These are phyloP conservation scores for Horisme vitalbata DNA, from an alignment of 2,888 invertebrate genomes.

Conservation along the genomic window DNA sequence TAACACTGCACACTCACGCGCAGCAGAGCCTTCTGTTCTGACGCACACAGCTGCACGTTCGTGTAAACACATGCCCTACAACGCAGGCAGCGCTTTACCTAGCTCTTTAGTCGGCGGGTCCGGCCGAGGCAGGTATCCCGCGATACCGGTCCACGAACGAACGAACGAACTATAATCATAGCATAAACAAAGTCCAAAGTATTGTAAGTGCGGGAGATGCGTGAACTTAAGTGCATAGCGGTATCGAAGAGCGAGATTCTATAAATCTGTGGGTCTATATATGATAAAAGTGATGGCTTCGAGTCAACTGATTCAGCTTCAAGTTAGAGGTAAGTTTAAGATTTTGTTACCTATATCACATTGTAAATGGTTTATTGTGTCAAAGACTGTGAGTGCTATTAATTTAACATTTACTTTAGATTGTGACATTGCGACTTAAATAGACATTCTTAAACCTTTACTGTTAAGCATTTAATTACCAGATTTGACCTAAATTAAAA, in stretches of 20 bases:
- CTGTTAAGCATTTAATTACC: no score
- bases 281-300: conserved; percentile 33
- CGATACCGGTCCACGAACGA: conserved; percentile 76
- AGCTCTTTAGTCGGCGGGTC: conserved; percentile 55
- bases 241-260: conserved; percentile 66
- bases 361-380: no score
- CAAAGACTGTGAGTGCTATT: no score
- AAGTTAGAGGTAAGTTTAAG: conserved; percentile 41
- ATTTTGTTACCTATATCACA: conserved; percentile 6
- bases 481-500: no score
- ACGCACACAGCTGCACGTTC: conserved; percentile 46
- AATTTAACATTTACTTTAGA: no score
- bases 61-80: conserved; percentile 51
- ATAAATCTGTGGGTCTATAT: conserved; percentile 51
- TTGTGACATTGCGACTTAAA: no score
- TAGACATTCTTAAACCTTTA: no score
- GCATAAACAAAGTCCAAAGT: conserved; percentile 28
- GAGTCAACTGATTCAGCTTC: conserved; percentile 37
- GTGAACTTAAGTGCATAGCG: conserved; percentile 61
- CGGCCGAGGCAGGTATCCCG: conserved; percentile 61
- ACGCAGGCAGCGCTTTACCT: conserved; percentile 2
- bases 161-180: conserved; percentile 65
- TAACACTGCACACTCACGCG: conserved; percentile 54
- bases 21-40: conserved; percentile 59
- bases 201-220: conserved; percentile 38